Base-by-base conservation (phyloP, 2,888 invertebrate species). In the Synergus gifuensis region DNA sequence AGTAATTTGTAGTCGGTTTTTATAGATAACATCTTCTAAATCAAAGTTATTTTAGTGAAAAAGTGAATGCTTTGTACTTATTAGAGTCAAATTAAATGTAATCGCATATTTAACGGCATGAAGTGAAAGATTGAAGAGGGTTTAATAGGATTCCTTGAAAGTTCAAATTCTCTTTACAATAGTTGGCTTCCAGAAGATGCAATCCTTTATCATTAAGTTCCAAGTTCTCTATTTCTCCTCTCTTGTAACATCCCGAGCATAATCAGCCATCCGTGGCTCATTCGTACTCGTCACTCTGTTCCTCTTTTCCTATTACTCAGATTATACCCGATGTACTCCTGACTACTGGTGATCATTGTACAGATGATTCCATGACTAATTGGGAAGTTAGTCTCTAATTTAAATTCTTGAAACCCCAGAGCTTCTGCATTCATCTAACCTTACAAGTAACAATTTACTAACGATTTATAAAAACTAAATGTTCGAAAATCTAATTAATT, bases 231-330 rank as follows among this genome's bases (percentile, higher is more conserved):
- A 60, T 60, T 60, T 60, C 60, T 60, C 9, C 54, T 60, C 22
- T 4, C 22, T 28, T 22, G 60, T 60, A 60, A 60, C 22, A 28
- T 60, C 60, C 22, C 60, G 60, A 28, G 22, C 60, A 60, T 60
- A 60, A 60, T 28, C 60, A 60, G 60, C 60, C 60, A 60, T 60
- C 60, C 60, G 22, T 54, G 54, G n/a, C 54, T 54, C 54, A 54
- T 54, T 54, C 54, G 54, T 54, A 54, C 54, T 54, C n/a, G 54
- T 54, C 54, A 54, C 54, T 54, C n/a, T 9, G 54, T 28, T 60
- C 60, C 60, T 22, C 22, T 60, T 60, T 60, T 60, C 60, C 22
- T 60, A 60, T 60, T 60, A 60, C 60, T 60, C 14, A 60, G 60
- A 60, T 60, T 60, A 60, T 60, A 28, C 22, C 12, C 12, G 22